phyloP scores from a whole-genome alignment of 1,140 invertebrate species.

The Steinernema feltiae region DNA sequence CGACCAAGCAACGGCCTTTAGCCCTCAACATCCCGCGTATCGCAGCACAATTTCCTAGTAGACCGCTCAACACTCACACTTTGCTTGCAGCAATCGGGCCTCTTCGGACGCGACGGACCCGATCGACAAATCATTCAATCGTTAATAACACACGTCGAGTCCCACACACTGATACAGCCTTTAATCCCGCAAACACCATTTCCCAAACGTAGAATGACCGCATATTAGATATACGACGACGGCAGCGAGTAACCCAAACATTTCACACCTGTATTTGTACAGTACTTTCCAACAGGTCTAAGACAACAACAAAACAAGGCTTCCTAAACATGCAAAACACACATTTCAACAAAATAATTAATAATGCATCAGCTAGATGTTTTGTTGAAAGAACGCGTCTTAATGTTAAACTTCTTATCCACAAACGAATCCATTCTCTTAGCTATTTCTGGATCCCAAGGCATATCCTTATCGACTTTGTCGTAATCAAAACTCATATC shows the following conservation, averaged over 20 bases:
- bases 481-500: slow-evolving; percentile 41
- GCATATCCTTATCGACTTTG: slow-evolving; percentile 39
- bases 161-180: too few species aligned
- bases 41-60: too few species aligned
- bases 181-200: too few species aligned
- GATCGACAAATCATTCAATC: too few species aligned
- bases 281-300: background rate
- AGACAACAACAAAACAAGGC: slow-evolving; percentile 1
- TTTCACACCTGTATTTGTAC: background rate
- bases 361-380: background rate
- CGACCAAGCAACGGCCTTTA: too few species aligned
- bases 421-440: slow-evolving; percentile 45
- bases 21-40: too few species aligned
- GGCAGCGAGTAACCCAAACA: background rate
- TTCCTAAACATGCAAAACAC: background rate
- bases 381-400: background rate
- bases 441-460: slow-evolving; percentile 53
- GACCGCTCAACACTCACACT: too few species aligned
- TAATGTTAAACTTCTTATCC: background rate
- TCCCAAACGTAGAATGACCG: too few species aligned
- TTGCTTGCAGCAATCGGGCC: too few species aligned
- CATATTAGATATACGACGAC: background rate
- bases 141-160: too few species aligned
- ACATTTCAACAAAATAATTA: background rate
- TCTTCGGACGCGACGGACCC: too few species aligned